Evolutionary conservation across 2,797 vertebrate genomes (phyloP), one percentile per base, ranked within the genome.

Genomic region (Neostethus bicornis): DNA sequence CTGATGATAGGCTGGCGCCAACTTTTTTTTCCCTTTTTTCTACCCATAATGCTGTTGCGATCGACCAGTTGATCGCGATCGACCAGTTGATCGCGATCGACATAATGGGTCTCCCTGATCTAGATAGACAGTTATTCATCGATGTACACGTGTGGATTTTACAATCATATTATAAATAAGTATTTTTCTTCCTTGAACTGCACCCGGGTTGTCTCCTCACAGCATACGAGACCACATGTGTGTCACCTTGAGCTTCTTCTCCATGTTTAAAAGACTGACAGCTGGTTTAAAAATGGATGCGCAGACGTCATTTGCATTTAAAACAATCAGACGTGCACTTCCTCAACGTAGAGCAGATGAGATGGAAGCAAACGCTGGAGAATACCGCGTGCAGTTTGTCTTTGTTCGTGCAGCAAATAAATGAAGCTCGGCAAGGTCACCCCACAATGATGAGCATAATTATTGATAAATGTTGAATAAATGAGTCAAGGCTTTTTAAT

Each of bases 381-480:
- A 42, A 23, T 19, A 26, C 23, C 72, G 19, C 35, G 1, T 49
- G 16, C 24, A 38, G 48, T 48, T 56, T 35, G 19, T 83, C 20
- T 66, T 72, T 79, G 70, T 60, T 81, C 35, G 53, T 75, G 51
- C 71, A 55, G 42, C 29, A 53, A 53, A 77, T 75, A 61, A 72
- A 73, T 78, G 70, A 70, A 75, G 44, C 53, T 48, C 53, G 60
- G 53, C 59, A 80, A 79, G 72, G 70, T 66, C 61, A 70, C 53
- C 20, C 14, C 47, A 45, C 26, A 70, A 72, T 79, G 77, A 75
- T 46, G 25, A 77, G 71, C 53, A 66, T 7, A 43, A 61, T 84
- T 72, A 76, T 79, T 80, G 79, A 77, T 80, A 44, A 23, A 73
- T 66, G 52, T 26, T 72, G 57, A 73, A 44, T 78, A 63, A 63